Base-by-base conservation (phyloP, 1,140 invertebrate genomes). In the Whitmania pigra region DNA sequence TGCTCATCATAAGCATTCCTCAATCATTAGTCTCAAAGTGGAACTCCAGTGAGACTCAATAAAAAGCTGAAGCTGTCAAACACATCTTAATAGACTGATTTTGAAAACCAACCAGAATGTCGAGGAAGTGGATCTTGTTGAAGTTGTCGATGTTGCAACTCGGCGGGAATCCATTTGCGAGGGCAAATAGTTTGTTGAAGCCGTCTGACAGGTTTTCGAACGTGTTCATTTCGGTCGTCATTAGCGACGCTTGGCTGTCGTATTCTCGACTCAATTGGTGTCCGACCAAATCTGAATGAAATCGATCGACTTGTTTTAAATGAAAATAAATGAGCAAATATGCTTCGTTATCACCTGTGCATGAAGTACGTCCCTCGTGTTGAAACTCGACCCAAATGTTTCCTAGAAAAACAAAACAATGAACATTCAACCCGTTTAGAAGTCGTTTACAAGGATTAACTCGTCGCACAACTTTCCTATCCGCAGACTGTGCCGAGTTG, bases 181-280 rank as follows among this genome's bases (percentile, higher is more conserved):
- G 57, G 11, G 18, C 29, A 20, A 63, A 63, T 4, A 63, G 57
- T 25, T 63, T 22, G 22, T 63, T 31, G 29, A 63, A 22, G 29
- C 29, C 57, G 6, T 63, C 29, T 4, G 57, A 25, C 15, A 63
- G 20, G 22, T 63, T 22, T 13, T 63, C 57, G 1, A 63, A 22
- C 1, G 22, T 63, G 20, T 63, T 63, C 29, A 25, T n/a, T 31
- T 63, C 22, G 1, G 57, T 25, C 22, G 22, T 63, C 11, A 63
- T 63, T 7, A 31, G 57, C 9, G 57, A 31, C 57, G 29, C 9
- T 63, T 22, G 57, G 11, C 29, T 31, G 11, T 63, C 57, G 22
- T 63, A 63, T 63, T 31, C 22, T 25, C 57, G 22, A 13, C 29
- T 63, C 57, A 63, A 15, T 63, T 63, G 57, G 57, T 63, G 57